Base-by-base conservation (phyloP, 2,888 invertebrate species). In the Acleris holmiana region DNA sequence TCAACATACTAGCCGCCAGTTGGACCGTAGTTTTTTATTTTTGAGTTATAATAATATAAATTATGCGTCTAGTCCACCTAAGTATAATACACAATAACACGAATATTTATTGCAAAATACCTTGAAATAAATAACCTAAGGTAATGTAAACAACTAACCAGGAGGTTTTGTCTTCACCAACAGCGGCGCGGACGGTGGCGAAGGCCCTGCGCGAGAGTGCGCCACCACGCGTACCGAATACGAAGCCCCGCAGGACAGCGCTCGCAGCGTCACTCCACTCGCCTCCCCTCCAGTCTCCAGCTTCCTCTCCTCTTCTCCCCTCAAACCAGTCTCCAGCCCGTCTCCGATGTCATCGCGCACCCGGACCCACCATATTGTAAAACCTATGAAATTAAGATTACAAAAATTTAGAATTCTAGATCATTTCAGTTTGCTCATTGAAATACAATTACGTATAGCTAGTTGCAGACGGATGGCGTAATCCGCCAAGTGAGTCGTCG, bases 91-190 rank as follows among this genome's bases (percentile, higher is more conserved):
- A 21, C 21, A 21, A 21, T 4, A 21, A 2, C 2, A 2, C 4
- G 21, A 2, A 2, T 21, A 4, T 21, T 21, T 2, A 2, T 21
- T 21, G 4, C 4, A 21, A 21, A 8, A 8, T 25, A 25, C 25
- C 1, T 25, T 25, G 8, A 25, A 25, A 25, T 25, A 25, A 25
- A 25, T 1, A 0, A 25, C 2, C 25, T 25, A 25, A 8, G 0
- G 8, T 29, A 8, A 29, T 8, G 8, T 29, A n/a, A 15, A 17
- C 6, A 17, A 19, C 67, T 73, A 72, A 91, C 92, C 92, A 74
- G 92, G 92, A 46, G 91, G 88, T 75, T 91, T 91, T 19, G 92
- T 92, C 67, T 85, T 83, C 44, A 92, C 88, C 59, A 91, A 63
- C 53, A 92, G 67, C 0, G 91, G 88, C 2, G 75, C 75, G 0